These are phyloP conservation scores for Lasioglossum morio DNA, from an alignment of 2,888 invertebrate species.

Conservation along the genomic window DNA sequence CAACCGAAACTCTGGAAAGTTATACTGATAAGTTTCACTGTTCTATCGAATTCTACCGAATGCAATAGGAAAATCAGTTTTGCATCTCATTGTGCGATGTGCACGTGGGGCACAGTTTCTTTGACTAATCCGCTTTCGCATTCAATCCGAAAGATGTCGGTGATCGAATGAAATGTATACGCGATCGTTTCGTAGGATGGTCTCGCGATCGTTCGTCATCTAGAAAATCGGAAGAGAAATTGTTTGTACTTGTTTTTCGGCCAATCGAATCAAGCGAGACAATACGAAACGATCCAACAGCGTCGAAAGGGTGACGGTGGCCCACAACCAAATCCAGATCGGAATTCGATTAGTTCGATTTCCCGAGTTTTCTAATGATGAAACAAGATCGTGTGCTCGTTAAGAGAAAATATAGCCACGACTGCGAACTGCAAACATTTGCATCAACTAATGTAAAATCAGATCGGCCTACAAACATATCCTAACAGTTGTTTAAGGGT, in stretches of 20 bases:
- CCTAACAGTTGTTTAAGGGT: constrained; percentile 62
- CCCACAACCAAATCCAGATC: background rate
- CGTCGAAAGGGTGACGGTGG: constrained; percentile 19
- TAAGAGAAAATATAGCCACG: constrained; percentile 2
- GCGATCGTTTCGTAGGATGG: background rate
- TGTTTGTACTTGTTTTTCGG: background rate
- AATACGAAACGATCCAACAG: background rate
- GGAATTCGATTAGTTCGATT: background rate
- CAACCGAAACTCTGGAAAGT: constrained; percentile 4
- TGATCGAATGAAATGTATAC: background rate
- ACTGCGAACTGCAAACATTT: constrained; percentile 6
- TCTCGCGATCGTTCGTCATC: background rate
- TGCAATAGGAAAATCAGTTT: background rate
- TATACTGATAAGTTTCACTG: background rate
- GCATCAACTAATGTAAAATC: constrained; percentile 39
- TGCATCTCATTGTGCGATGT: background rate
- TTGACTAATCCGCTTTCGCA: constrained; percentile 8
- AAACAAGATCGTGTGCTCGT: background rate
- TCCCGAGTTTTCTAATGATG: background rate
- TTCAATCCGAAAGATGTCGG: background rate
- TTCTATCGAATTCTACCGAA: constrained; percentile 5
- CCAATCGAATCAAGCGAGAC: background rate
- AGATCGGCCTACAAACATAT: constrained; percentile 68
- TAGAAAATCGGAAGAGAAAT: background rate
- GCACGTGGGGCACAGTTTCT: background rate